phyloP scores from a whole-genome alignment of 1,140 invertebrate species.

The Batillaria attramentaria region DNA sequence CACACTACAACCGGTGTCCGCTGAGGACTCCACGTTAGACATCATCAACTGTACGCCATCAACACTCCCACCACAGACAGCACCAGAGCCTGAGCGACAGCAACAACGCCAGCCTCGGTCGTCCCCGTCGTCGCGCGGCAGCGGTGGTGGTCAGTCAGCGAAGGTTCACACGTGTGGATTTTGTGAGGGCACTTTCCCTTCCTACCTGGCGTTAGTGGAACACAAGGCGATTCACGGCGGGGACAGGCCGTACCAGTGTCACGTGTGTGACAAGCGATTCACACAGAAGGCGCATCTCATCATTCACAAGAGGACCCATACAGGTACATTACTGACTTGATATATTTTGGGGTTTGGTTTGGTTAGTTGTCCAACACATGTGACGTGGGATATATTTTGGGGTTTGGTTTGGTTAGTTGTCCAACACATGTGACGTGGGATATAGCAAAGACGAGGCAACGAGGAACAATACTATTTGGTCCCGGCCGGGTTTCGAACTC shows the following conservation, averaged over 20 bases:
- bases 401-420: too few species aligned
- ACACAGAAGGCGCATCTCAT: conserved; percentile 55
- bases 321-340: conserved; percentile 13
- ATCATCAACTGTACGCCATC: conserved; percentile 13
- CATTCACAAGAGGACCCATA: conserved; percentile 54
- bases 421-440: too few species aligned
- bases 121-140: too few species aligned
- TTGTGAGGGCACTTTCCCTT: background rate
- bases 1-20: conserved; percentile 16
- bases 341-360: too few species aligned
- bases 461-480: too few species aligned
- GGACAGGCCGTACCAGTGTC: conserved; percentile 46
- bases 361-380: too few species aligned
- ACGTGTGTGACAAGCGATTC: conserved; percentile 52
- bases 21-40: conserved; percentile 5
- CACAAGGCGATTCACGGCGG: conserved; percentile 19
- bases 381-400: too few species aligned
- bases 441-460: too few species aligned
- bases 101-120: too few species aligned
- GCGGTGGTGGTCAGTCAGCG: too few species aligned
- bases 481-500: too few species aligned
- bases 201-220: conserved; percentile 18
- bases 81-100: background rate
- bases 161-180: conserved; percentile 26
- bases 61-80: background rate